These are phyloP conservation scores for Remorina albescens DNA, from an alignment of 2,797 vertebrate genomes.

Conservation along the genomic window DNA sequence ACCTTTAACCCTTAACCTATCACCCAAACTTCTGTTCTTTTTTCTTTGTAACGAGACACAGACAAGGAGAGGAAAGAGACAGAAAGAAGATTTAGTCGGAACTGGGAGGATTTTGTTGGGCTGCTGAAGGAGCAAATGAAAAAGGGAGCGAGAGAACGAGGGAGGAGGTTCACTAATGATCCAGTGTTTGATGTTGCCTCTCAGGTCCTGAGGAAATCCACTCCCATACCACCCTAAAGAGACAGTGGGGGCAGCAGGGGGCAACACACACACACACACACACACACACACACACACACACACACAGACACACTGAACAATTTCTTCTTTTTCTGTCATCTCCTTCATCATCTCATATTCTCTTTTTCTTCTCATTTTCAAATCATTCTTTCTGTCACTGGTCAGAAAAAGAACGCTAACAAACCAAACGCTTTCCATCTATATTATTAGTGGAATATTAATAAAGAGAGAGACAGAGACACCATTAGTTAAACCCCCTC, in stretches of 20 bases:
- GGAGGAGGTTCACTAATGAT: constrained; percentile 76
- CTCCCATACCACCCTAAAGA: constrained; percentile 72
- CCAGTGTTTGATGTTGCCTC: constrained; percentile 77
- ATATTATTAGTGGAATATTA: constrained; percentile 64
- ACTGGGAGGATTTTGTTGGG: constrained; percentile 60
- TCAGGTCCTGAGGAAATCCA: constrained; percentile 75
- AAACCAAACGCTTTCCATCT: constrained; percentile 39
- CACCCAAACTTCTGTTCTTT: constrained; percentile 44
- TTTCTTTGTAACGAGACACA: constrained; percentile 49
- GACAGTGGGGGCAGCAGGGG: constrained; percentile 25
- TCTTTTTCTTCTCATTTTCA: constrained; percentile 48
- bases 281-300: constrained; percentile 11
- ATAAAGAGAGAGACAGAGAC: constrained; percentile 32
- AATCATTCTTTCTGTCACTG: constrained; percentile 39
- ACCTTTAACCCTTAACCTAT: constrained; percentile 64
- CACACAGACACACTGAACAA: constrained; percentile 15
- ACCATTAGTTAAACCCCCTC: constrained; percentile 61
- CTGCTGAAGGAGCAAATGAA: constrained; percentile 48
- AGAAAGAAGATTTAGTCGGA: constrained; percentile 35
- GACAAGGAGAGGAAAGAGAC: constrained; percentile 8
- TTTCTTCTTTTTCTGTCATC: constrained; percentile 41
- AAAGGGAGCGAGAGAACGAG: constrained; percentile 39
- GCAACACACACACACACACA: constrained; percentile 5
- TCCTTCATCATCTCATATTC: constrained; percentile 44
- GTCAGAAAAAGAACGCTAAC: neutral